A percentile compares a stretch with the other conserved stretches of the same genome.
Conservation (phyloP, 2,113 vertebrate species). For the Aptenodytes patagonicus region DNA sequence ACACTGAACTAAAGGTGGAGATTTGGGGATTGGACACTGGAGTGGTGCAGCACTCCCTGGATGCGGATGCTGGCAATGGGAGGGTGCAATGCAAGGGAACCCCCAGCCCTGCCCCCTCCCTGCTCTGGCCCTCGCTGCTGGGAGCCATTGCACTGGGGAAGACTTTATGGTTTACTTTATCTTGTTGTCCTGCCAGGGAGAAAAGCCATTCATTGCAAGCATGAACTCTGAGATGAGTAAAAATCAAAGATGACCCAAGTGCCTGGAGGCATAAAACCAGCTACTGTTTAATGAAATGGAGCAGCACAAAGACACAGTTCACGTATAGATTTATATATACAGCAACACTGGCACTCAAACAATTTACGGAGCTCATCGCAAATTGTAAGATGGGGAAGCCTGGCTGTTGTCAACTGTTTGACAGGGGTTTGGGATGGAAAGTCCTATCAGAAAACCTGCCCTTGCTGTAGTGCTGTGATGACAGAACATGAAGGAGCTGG, state of each 20-base stretch:
- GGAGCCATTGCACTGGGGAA: background rate
- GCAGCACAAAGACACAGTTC: constrained; percentile 15
- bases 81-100: background rate
- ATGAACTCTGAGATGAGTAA: background rate
- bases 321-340: background rate
- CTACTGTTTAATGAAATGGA: constrained; percentile 40
- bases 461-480: background rate
- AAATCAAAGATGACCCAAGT: constrained; percentile 35
- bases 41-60: background rate
- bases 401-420: background rate
- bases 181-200: background rate
- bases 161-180: background rate
- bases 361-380: background rate
- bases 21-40: background rate
- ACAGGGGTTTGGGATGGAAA: background rate
- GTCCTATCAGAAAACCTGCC: background rate
- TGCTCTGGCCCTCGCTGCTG: background rate
- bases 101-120: background rate
- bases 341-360: background rate
- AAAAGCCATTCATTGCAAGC: background rate
- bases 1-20: background rate
- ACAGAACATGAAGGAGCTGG: background rate
- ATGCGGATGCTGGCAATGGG: background rate
- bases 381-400: background rate
- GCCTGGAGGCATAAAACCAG: constrained; percentile 26